phyloP scores from a whole-genome alignment of 1,140 invertebrate genomes.

The Cheumatopsyche charites region DNA sequence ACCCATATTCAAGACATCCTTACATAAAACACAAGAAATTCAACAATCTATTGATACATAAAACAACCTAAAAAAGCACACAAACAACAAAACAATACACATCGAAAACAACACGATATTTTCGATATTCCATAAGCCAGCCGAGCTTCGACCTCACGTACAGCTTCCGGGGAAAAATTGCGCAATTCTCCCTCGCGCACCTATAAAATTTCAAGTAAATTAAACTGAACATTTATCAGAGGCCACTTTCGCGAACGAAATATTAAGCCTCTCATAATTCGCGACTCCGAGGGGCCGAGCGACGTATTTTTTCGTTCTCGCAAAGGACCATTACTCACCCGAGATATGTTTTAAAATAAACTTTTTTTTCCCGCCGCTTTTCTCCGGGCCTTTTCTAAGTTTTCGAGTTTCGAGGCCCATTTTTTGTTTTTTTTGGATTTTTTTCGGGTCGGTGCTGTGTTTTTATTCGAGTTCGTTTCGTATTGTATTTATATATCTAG shows the following conservation, averaged over 20 bases:
- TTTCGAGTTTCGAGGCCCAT: no score
- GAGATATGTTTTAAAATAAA: constrained; percentile 18
- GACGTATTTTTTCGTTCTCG: constrained; percentile 8
- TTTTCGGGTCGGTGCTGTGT: not conserved
- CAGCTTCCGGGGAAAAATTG: not conserved
- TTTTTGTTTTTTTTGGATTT: not conserved
- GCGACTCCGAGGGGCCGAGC: not conserved
- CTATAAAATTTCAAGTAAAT: constrained; percentile 27
- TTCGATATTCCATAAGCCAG: no score
- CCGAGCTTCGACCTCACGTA: no score
- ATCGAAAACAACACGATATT: no score
- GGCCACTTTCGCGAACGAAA: not conserved
- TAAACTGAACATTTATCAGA: constrained; percentile 21
- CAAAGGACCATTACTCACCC: constrained; percentile 18
- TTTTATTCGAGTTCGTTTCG: not conserved
- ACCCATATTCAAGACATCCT: no score
- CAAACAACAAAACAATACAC: no score
- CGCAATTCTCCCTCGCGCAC: not conserved
- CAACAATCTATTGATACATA: no score
- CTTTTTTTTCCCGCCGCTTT: not conserved
- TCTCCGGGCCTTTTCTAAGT: no score
- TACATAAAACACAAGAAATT: no score
- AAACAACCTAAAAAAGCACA: no score
- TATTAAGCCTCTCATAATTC: constrained; percentile 19
- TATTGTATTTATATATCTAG: not conserved